Base-by-base conservation (phyloP, 2,113 vertebrate species). In the Prunella himalayana region DNA sequence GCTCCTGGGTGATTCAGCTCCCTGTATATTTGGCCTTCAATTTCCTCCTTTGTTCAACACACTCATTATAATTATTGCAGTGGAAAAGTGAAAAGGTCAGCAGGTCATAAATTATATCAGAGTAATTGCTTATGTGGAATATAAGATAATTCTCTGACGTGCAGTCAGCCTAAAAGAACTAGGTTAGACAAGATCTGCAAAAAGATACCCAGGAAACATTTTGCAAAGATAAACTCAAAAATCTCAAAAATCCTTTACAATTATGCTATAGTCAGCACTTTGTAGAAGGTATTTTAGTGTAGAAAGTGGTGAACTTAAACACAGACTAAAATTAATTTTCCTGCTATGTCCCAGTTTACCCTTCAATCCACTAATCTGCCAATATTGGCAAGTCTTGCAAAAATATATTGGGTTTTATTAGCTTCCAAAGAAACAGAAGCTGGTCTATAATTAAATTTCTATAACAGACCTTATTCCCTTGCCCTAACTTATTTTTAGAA, bases 31-130 rank as follows among this genome's bases (percentile, higher is more conserved):
- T 49, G 71, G 71, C 39, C 63, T 93, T 88, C 54, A 20, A 5
- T 70, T 47, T 77, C 59, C 50, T 47, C 63, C 64, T 63, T 49
- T 91, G 78, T 42, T 93, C 66, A 77, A 39, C 47, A 56, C 4
- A 21, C 22, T 31, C 51, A 85, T 79, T 87, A 66, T 33, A 69
- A 11, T 91, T 63, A 56, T 16, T 59, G 64, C 47, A 91, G 71
- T 54, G 91, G 47, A 7, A 59, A 87, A 83, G 68, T n/a, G 66
- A 80, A 86, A 94, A 96, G 94, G 82, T 86, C 90, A 88, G 19
- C 66, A 91, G 47, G 44, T 66, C 53, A 54, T 72, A 60, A 86
- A 87, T 92, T 81, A 28, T 41, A 92, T 47, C 35, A 70, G n/a
- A 79, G 19, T 66, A 93, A 86, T 72, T 69, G 66, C 78, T 90